Evolutionary conservation across 2,888 invertebrate genomes (phyloP).

Genomic region (Tolmerus cingulatus): DNA sequence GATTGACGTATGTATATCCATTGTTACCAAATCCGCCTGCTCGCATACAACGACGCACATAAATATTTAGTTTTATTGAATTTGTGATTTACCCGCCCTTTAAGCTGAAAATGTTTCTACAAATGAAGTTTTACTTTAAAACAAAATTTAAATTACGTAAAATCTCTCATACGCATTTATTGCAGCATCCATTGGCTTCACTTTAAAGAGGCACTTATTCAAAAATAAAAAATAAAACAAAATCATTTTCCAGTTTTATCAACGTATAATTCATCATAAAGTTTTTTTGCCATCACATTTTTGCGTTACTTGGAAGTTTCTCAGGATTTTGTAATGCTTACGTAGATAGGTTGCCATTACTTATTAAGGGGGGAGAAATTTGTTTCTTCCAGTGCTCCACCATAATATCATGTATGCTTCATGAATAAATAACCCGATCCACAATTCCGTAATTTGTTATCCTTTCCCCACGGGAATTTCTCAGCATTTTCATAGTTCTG

Average conservation of each 20-base stretch:
- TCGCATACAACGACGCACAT: too few species aligned
- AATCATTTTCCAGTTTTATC: conserved; percentile 1
- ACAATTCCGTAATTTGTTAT: conserved; percentile 41
- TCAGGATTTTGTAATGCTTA: conserved; percentile 3
- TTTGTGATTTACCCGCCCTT: too few species aligned
- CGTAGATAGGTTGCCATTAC: conserved; percentile 10
- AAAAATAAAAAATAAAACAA: not conserved
- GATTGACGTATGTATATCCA: too few species aligned
- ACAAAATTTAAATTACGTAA: not conserved
- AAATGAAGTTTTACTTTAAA: too few species aligned
- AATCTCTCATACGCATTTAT: not conserved
- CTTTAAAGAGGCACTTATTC: not conserved
- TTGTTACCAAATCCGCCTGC: too few species aligned
- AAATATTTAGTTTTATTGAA: too few species aligned
- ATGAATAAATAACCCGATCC: conserved; percentile 34
- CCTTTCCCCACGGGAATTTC: conserved; percentile 2
- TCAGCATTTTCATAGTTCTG: not conserved
- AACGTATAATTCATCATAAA: conserved; percentile 1
- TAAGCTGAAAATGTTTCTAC: too few species aligned
- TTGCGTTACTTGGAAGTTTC: not conserved
- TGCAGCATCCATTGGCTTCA: not conserved
- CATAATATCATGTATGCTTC: not conserved
- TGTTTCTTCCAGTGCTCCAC: not conserved
- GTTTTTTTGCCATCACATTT: not conserved
- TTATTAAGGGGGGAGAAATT: conserved; percentile 35